Percentiles rank a stretch among this genome's conserved stretches.
These are phyloP conservation scores for Coboldia fuscipes DNA, from an alignment of 1,140 invertebrate species.

Conservation along the genomic window DNA sequence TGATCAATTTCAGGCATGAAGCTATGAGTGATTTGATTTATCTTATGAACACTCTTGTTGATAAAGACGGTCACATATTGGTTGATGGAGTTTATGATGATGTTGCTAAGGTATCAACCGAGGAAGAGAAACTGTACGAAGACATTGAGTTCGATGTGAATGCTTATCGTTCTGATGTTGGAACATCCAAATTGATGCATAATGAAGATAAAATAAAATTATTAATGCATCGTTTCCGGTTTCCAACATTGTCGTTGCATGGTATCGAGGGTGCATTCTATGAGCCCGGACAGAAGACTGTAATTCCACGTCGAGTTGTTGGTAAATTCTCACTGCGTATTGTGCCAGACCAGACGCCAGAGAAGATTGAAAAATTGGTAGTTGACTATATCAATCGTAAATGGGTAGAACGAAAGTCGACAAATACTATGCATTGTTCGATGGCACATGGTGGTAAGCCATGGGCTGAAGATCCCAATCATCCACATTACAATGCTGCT, in stretches of 20 bases:
- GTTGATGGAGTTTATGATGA: slow-evolving; percentile 61
- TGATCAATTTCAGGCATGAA: slow-evolving; percentile 36
- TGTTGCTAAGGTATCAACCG: slow-evolving; percentile 35
- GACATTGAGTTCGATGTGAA: slow-evolving; percentile 78
- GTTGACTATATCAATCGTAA: slow-evolving; percentile 47
- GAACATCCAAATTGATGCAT: slow-evolving; percentile 45
- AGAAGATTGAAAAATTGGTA: slow-evolving; percentile 51
- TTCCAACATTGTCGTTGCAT: slow-evolving; percentile 75
- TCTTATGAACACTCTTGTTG: slow-evolving; percentile 60
- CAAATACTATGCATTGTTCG: slow-evolving; percentile 64
- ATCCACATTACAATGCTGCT: slow-evolving; percentile 81
- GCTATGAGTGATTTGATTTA: slow-evolving; percentile 77
- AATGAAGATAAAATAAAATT: slow-evolving; percentile 52
- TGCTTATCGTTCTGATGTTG: slow-evolving; percentile 55
- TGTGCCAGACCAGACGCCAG: slow-evolving; percentile 76
- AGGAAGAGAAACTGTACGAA: slow-evolving; percentile 60
- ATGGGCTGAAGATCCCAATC: slow-evolving; percentile 82
- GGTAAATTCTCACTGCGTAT: slow-evolving; percentile 93
- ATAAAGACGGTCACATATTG: slow-evolving; percentile 64
- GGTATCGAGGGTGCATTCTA: slow-evolving; percentile 76
- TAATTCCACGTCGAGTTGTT: slow-evolving; percentile 84
- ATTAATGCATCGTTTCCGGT: slow-evolving; percentile 80
- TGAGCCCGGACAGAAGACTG: slow-evolving; percentile 82
- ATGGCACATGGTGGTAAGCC: slow-evolving; percentile 62
- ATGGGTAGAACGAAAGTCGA: slow-evolving; percentile 51